Percentiles rank a stretch among this genome's conserved stretches.
Conservation (phyloP, 2,888 invertebrate species). For the Erannis defoliaria region DNA sequence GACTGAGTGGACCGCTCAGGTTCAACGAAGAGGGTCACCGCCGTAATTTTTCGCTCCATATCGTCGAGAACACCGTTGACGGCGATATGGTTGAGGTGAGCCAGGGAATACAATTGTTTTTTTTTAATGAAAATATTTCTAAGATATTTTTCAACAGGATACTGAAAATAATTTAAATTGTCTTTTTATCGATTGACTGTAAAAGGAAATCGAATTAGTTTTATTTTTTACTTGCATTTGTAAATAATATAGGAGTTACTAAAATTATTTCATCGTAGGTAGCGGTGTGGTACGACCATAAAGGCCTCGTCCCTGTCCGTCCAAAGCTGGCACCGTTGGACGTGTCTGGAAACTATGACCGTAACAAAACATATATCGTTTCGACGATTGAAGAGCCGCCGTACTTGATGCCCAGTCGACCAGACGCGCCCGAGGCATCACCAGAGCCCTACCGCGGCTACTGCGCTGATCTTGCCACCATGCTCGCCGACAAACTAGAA, state of each 20-base stretch:
- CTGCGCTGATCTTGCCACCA: conserved; percentile 95
- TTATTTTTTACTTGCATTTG: no score
- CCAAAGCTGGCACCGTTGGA: conserved; percentile 90
- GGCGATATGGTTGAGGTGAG: conserved; percentile 94
- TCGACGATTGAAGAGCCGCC: conserved; percentile 95
- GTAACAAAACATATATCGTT: conserved; percentile 94
- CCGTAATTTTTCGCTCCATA: conserved; percentile 94
- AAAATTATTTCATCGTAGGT: conserved; percentile 79
- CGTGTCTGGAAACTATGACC: conserved; percentile 89
- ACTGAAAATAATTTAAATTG: no score
- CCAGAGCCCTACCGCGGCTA: conserved; percentile 95
- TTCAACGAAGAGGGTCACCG: conserved; percentile 95
- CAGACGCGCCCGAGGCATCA: conserved; percentile 88
- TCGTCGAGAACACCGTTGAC: conserved; percentile 95
- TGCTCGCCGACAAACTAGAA: conserved; percentile 92
- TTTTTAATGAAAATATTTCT: no score
- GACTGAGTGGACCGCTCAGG: conserved; percentile 94
- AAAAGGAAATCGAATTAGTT: no score
- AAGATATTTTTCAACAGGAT: no score
- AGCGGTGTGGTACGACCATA: conserved; percentile 94
- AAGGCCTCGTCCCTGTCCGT: conserved; percentile 90
- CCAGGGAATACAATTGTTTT: neutral
- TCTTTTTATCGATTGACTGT: no score
- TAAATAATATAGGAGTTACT: neutral
- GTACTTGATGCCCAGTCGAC: conserved; percentile 92